These are phyloP conservation scores for Ashinkailepas kermadecensis DNA, from an alignment of 2,888 invertebrate genomes.

Conservation along the genomic window DNA sequence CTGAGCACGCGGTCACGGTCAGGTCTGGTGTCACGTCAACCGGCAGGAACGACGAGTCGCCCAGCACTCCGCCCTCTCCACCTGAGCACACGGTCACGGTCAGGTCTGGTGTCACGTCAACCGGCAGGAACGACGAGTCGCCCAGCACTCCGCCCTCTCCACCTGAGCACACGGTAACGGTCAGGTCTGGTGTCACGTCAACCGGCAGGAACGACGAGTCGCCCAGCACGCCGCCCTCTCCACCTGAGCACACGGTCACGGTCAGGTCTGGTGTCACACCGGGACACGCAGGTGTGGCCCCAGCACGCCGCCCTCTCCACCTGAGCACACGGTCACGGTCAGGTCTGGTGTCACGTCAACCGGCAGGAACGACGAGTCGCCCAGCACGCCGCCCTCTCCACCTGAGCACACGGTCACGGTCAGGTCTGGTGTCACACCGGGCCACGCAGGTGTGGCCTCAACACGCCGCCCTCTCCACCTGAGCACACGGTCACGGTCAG, in stretches of 20 bases:
- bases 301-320: background rate
- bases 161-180: background rate
- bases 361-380: conserved; percentile 6
- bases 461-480: conserved; percentile 1
- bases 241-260: too few relatives aligned
- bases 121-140: conserved; percentile 8
- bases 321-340: too few relatives aligned
- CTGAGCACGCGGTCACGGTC: background rate
- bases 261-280: background rate
- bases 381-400: conserved; percentile 2
- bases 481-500: too few relatives aligned
- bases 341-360: background rate
- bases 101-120: background rate
- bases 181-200: background rate
- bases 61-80: conserved; percentile 1
- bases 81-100: background rate
- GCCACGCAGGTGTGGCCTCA: background rate
- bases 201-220: conserved; percentile 1
- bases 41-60: conserved; percentile 8
- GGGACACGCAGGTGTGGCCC: background rate
- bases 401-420: background rate
- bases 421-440: background rate
- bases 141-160: conserved; percentile 7
- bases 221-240: conserved; percentile 9
- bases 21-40: background rate